Evolutionary conservation across 1,140 invertebrate genomes (phyloP).

Genomic region (Pollicipes pollicipes): DNA sequence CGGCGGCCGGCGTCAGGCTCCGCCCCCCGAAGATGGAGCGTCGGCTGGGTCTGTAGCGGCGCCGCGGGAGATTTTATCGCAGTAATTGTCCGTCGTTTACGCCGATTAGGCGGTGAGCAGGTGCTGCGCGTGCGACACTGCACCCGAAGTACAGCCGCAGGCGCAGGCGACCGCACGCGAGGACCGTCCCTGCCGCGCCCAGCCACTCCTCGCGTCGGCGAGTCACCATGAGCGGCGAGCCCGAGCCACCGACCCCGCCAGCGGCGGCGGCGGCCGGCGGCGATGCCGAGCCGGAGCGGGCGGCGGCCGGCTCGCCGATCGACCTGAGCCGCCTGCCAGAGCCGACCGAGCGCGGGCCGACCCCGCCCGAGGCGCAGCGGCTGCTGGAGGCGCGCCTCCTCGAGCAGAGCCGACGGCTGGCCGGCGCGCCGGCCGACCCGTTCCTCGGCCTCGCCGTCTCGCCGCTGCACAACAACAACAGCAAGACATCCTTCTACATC

Average conservation of each 20-base stretch:
- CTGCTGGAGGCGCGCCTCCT: background rate
- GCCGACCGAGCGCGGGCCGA: no score
- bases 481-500: constrained; percentile 15
- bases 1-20: background rate
- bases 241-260: background rate
- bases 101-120: background rate
- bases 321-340: background rate
- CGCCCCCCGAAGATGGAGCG: background rate
- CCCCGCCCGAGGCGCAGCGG: background rate
- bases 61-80: background rate
- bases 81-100: background rate
- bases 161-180: background rate
- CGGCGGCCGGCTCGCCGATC: background rate
- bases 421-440: background rate
- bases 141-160: background rate
- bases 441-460: background rate
- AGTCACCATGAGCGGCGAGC: background rate
- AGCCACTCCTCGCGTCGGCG: background rate
- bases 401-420: background rate
- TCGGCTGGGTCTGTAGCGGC: background rate
- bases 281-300: background rate
- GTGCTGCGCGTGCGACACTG: background rate
- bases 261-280: no score
- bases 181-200: no score
- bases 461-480: background rate